phyloP scores from a whole-genome alignment of 2,888 invertebrate species.

The Trichopoda pennipes region DNA sequence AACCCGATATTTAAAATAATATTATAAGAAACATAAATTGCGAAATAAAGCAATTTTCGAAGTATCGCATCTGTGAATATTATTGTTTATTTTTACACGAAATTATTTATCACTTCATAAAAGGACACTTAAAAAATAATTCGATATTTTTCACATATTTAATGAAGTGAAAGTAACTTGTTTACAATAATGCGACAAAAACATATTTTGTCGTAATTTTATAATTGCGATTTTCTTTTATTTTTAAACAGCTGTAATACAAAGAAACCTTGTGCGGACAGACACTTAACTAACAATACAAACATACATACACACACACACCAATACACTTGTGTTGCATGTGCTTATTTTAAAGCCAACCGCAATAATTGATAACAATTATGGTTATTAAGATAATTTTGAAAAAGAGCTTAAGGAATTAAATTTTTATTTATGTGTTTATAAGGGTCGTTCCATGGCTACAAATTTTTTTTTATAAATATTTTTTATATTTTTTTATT shows the following conservation, averaged over 20 bases:
- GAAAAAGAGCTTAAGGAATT: slow-evolving; percentile 1
- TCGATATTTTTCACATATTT: slow-evolving; percentile 61
- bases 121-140: too few relatives aligned
- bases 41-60: too few relatives aligned
- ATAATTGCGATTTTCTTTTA: neutral
- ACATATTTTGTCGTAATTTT: neutral
- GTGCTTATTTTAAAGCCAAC: neutral
- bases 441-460: neutral
- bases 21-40: too few relatives aligned
- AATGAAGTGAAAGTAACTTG: slow-evolving; percentile 63
- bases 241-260: neutral
- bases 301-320: too few relatives aligned
- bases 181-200: slow-evolving; percentile 55
- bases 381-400: slow-evolving; percentile 1
- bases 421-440: neutral
- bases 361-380: slow-evolving; percentile 8
- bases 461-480: too few relatives aligned
- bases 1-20: too few relatives aligned
- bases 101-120: neutral
- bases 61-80: too few relatives aligned
- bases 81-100: neutral
- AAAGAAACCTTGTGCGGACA: neutral
- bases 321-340: neutral
- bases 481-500: too few relatives aligned
- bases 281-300: neutral